Conservation (phyloP, 2,888 invertebrate genomes). For the Helobdella robusta region DNA sequence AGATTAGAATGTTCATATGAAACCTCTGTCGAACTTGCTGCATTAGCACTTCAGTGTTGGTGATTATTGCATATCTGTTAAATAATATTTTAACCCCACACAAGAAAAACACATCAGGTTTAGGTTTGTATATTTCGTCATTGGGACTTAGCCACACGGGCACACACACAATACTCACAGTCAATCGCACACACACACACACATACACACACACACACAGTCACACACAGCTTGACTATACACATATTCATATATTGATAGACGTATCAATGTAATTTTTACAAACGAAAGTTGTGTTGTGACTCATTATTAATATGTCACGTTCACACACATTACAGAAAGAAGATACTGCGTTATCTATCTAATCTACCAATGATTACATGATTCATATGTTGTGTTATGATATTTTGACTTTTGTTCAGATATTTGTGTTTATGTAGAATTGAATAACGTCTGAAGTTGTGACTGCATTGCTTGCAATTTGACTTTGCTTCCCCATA, state of each 20-base stretch:
- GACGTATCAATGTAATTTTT: too few relatives aligned
- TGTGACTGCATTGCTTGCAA: conserved; percentile 12
- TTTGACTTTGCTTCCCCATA: background rate
- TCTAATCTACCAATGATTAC: too few relatives aligned
- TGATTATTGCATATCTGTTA: conserved; percentile 32
- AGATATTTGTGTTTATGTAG: conserved; percentile 18
- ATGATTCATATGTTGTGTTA: too few relatives aligned
- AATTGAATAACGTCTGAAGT: background rate
- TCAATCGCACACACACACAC: conserved; percentile 4
- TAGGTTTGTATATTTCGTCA: background rate
- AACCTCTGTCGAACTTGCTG: conserved; percentile 78
- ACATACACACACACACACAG: conserved; percentile 8
- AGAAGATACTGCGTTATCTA: too few relatives aligned
- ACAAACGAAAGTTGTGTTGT: too few relatives aligned
- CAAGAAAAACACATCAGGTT: too few relatives aligned
- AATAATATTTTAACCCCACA: background rate
- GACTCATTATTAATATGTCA: too few relatives aligned
- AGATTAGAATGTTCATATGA: conserved; percentile 78
- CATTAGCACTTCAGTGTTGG: conserved; percentile 83
- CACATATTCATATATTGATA: too few relatives aligned
- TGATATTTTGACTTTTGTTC: too few relatives aligned
- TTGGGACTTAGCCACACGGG: background rate
- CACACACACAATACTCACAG: background rate
- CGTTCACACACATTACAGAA: too few relatives aligned
- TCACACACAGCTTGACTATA: background rate